These are phyloP conservation scores for Saimiri boliviensis DNA, from an alignment of 2,113 vertebrate genomes.

Conservation along the genomic window DNA sequence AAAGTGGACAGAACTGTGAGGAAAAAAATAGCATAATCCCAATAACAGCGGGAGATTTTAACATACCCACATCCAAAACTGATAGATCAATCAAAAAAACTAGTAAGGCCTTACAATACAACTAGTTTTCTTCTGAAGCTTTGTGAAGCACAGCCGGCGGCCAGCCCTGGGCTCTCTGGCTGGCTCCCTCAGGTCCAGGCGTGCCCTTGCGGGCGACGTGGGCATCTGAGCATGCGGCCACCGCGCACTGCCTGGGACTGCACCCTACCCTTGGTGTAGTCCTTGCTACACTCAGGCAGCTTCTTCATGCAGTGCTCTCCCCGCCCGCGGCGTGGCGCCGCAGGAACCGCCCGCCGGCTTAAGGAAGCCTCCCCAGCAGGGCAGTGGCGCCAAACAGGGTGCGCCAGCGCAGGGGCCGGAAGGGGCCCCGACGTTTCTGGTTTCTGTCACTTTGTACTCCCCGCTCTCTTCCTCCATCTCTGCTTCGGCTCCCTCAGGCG, in stretches of 20 bases:
- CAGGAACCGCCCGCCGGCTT: slow-evolving; percentile 77
- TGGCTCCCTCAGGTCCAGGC: slow-evolving; percentile 84
- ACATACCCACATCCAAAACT: not conserved
- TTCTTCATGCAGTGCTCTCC: no score
- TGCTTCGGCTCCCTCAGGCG: rapidly evolving
- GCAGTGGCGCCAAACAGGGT: slow-evolving; percentile 82
- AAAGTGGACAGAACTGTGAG: not conserved
- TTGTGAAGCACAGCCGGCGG: rapidly evolving
- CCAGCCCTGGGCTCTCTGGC: no score
- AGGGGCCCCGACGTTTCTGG: slow-evolving; percentile 76
- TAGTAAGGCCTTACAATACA: not conserved
- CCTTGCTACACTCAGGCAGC: slow-evolving; percentile 62
- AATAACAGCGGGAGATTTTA: not conserved
- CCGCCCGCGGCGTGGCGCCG: rapidly evolving
- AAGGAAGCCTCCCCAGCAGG: slow-evolving; percentile 85
- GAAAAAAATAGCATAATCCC: not conserved
- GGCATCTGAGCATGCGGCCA: slow-evolving; percentile 84
- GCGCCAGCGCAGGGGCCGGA: slow-evolving; percentile 83
- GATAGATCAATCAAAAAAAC: not conserved
- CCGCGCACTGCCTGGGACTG: slow-evolving; percentile 88
- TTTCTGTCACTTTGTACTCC: not conserved
- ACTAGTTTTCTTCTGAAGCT: no score
- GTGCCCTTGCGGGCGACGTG: slow-evolving; percentile 79
- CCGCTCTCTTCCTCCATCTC: rapidly evolving
- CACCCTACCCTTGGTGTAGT: slow-evolving; percentile 87